phyloP scores from a whole-genome alignment of 2,113 vertebrate genomes.

The Scolopax mira region DNA sequence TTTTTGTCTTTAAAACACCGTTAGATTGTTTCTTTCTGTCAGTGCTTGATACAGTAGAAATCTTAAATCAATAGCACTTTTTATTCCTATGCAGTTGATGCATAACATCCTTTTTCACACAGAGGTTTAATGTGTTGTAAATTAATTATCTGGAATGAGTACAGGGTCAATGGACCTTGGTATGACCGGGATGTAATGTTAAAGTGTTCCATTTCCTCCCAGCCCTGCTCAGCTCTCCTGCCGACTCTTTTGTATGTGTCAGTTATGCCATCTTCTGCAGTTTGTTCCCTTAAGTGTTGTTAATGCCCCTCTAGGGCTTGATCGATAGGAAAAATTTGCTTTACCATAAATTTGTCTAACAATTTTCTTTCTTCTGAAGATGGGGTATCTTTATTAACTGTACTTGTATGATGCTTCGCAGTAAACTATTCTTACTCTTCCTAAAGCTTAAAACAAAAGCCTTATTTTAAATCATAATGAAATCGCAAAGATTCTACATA shows the following conservation, averaged over 20 bases:
- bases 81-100: constrained; percentile 75
- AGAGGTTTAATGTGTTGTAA: constrained; percentile 86
- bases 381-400: background rate
- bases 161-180: constrained; percentile 82
- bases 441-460: background rate
- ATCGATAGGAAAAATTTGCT: constrained; percentile 66
- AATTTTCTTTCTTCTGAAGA: constrained; percentile 36
- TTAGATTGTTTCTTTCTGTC: constrained; percentile 32
- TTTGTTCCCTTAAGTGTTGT: constrained; percentile 52
- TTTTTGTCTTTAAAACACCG: constrained; percentile 15
- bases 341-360: constrained; percentile 67
- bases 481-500: background rate
- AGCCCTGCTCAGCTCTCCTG: constrained; percentile 34
- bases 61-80: constrained; percentile 75
- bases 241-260: constrained; percentile 4
- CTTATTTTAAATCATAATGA: constrained; percentile 2
- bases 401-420: background rate
- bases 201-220: constrained; percentile 70
- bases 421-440: background rate
- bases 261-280: constrained; percentile 44
- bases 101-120: constrained; percentile 77
- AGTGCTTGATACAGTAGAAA: constrained; percentile 50
- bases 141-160: constrained; percentile 85
- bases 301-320: constrained; percentile 72
- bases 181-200: constrained; percentile 68